phyloP scores from a whole-genome alignment of 2,888 invertebrate genomes.

The Pyrgus malvae region DNA sequence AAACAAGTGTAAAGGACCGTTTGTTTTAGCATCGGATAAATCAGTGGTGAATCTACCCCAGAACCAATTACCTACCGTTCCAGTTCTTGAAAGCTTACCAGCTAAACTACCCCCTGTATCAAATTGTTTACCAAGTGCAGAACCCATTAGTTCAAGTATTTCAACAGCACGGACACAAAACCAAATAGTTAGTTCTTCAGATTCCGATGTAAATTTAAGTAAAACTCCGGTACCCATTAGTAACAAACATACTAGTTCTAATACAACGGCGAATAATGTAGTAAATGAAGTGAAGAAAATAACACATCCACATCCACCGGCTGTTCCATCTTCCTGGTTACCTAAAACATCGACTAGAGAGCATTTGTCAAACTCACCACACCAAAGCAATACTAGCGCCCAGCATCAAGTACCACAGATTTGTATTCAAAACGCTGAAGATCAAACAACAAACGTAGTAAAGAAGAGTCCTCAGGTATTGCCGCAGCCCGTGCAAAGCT shows the following conservation, averaged over 20 bases:
- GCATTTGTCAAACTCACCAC: slow-evolving; percentile 36
- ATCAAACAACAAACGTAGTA: slow-evolving; percentile 43
- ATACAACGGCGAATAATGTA: slow-evolving; percentile 33
- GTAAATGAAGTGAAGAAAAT: slow-evolving; percentile 6
- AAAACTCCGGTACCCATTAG: slow-evolving; percentile 29
- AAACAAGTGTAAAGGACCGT: slow-evolving; percentile 36
- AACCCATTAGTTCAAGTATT: slow-evolving; percentile 36
- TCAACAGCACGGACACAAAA: slow-evolving; percentile 29
- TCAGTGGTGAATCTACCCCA: slow-evolving; percentile 52
- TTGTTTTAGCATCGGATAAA: slow-evolving; percentile 38
- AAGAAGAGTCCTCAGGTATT: slow-evolving; percentile 49
- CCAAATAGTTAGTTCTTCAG: slow-evolving; percentile 18
- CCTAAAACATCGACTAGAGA: slow-evolving; percentile 37
- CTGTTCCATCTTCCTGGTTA: slow-evolving; percentile 71
- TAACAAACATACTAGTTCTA: slow-evolving; percentile 34
- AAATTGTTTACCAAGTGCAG: slow-evolving; percentile 40
- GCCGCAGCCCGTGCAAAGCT: slow-evolving; percentile 39
- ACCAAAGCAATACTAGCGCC: slow-evolving; percentile 42
- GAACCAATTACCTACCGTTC: slow-evolving; percentile 65
- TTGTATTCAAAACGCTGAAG: slow-evolving; percentile 57
- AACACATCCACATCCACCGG: slow-evolving; percentile 61
- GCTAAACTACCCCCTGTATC: slow-evolving; percentile 44
- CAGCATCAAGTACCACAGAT: slow-evolving; percentile 59
- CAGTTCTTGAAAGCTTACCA: slow-evolving; percentile 51
- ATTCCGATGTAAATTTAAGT: slow-evolving; percentile 22